phyloP scores from a whole-genome alignment of 2,113 vertebrate genomes.

The Sander vitreus region DNA sequence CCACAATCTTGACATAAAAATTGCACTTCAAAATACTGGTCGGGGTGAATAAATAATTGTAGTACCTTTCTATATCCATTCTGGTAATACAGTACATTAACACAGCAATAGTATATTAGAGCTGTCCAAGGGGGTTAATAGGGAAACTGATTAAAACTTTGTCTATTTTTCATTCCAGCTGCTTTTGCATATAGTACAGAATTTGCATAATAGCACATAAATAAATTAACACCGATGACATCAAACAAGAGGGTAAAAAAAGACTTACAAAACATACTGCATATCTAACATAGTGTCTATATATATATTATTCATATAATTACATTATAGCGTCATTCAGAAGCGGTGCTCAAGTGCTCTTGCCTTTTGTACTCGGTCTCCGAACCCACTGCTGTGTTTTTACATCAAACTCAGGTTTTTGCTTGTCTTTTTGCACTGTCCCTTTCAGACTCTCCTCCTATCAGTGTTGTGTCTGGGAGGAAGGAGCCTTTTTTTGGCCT shows the following conservation, averaged over 20 bases:
- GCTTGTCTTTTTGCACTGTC: constrained; percentile 64
- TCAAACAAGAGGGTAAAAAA: constrained; percentile 79
- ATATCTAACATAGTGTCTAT: constrained; percentile 76
- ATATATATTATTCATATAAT: constrained; percentile 71
- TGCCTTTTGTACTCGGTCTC: constrained; percentile 36
- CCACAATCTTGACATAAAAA: constrained; percentile 84
- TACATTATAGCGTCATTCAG: constrained; percentile 77
- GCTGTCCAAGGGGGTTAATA: constrained; percentile 63
- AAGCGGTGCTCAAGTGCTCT: constrained; percentile 75
- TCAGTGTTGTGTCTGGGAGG: constrained; percentile 70
- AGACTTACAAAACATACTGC: constrained; percentile 83
- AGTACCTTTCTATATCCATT: constrained; percentile 77
- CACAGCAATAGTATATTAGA: constrained; percentile 76
- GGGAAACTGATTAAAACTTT: constrained; percentile 66
- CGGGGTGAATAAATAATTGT: constrained; percentile 76
- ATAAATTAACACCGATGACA: constrained; percentile 81
- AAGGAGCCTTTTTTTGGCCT: constrained; percentile 65
- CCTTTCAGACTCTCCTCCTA: constrained; percentile 58
- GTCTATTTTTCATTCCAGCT: constrained; percentile 78
- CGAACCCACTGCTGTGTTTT: constrained; percentile 32
- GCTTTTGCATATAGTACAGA: constrained; percentile 81
- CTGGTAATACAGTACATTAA: constrained; percentile 81
- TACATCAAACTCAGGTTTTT: constrained; percentile 11
- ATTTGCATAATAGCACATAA: constrained; percentile 82
- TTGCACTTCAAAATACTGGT: constrained; percentile 85